These are phyloP conservation scores for Nyleta sp. DNA, from an alignment of 2,888 invertebrate genomes.

Conservation along the genomic window DNA sequence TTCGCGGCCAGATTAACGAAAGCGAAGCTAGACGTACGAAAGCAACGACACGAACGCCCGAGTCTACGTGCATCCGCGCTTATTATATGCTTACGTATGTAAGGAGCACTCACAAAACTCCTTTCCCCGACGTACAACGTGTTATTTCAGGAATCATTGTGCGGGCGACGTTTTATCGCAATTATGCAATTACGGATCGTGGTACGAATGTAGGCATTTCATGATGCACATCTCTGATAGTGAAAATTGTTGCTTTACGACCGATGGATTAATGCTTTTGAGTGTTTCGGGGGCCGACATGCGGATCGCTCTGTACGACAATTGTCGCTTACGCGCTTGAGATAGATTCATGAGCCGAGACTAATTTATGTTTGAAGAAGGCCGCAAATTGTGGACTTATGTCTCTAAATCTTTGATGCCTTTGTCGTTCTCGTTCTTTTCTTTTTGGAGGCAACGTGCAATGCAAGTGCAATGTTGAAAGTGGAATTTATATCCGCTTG, in stretches of 20 bases:
- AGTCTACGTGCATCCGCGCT: slow-evolving; percentile 35
- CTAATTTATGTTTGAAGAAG: slow-evolving; percentile 13
- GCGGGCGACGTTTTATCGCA: slow-evolving; percentile 47
- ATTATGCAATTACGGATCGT: slow-evolving; percentile 44
- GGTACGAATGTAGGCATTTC: slow-evolving; percentile 13
- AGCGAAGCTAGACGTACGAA: slow-evolving; percentile 38
- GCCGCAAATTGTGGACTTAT: neutral
- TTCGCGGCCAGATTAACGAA: slow-evolving; percentile 53
- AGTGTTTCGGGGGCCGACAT: neutral
- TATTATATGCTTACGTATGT: slow-evolving; percentile 43
- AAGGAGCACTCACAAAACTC: slow-evolving; percentile 44
- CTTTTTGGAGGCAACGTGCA: too few relatives aligned
- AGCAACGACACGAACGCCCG: neutral
- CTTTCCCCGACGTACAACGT: slow-evolving; percentile 43
- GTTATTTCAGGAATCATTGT: slow-evolving; percentile 51
- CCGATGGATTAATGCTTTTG: neutral
- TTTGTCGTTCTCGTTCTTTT: too few relatives aligned
- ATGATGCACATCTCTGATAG: slow-evolving; percentile 21
- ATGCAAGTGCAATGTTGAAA: too few relatives aligned
- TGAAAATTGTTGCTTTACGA: slow-evolving; percentile 4
- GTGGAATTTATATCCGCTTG: too few relatives aligned
- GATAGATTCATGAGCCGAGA: slow-evolving; percentile 9
- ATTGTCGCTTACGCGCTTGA: slow-evolving; percentile 14
- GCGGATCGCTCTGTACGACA: neutral
- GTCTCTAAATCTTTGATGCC: neutral